These are phyloP conservation scores for Sarcoramphus papa DNA, from an alignment of 2,797 vertebrate genomes.

Conservation along the genomic window DNA sequence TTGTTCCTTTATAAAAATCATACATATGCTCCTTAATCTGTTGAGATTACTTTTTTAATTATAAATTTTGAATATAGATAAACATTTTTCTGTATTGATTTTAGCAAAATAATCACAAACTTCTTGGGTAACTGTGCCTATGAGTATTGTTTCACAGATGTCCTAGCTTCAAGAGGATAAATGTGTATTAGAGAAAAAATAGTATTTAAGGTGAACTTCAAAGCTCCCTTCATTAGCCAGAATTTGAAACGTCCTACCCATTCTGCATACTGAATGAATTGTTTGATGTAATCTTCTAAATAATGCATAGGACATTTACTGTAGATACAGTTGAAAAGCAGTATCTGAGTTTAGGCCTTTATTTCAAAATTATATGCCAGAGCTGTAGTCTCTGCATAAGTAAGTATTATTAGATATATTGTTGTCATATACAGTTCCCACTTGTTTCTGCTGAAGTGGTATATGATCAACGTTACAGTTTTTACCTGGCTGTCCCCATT, in stretches of 20 bases:
- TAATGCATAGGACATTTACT: neutral
- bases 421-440: neutral
- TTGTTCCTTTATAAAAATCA: neutral
- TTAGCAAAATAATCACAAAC: neutral
- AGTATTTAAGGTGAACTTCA: neutral
- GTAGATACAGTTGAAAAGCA: neutral
- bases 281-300: neutral
- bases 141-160: neutral
- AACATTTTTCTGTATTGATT: neutral
- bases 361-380: neutral
- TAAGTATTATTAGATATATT: neutral
- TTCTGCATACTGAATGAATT: neutral
- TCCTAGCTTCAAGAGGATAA: neutral
- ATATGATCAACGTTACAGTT: neutral
- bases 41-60: neutral
- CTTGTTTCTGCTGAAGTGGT: neutral
- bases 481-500: neutral
- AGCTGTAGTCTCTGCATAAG: neutral
- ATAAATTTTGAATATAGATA: neutral
- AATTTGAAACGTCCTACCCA: neutral
- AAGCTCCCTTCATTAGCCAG: neutral
- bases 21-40: neutral
- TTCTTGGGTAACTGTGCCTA: neutral
- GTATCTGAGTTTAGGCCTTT: neutral
- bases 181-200: neutral